Evolutionary conservation across 2,797 vertebrate genomes (phyloP), one percentile per base, ranked within the genome.

Genomic region (Hippocampus kuda): DNA sequence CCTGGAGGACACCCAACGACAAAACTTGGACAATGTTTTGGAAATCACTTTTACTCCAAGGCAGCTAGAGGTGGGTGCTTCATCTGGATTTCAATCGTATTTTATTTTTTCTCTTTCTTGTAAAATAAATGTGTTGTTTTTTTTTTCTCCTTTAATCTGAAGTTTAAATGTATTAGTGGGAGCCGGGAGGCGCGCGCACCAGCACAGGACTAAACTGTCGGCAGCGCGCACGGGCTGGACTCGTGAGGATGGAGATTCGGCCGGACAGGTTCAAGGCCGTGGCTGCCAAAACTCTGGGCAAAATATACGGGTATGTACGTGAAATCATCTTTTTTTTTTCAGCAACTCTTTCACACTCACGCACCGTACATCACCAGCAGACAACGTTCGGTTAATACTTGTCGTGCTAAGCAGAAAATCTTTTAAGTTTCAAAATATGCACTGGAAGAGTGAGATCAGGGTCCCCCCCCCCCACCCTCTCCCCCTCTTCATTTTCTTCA

Each of bases 171-270:
- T 24, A 38, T 68, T 51, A 77, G 68, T 73, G 69, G 66, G 68
- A 49, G 53, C 75, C 66, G 77, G 56, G 18, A 85, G 84, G 79
- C 65, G 61, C 11, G 64, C 11, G 18, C 44, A 65, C 41, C 26
- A 27, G 59, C 63, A 27, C n/a, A 65, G 48, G 65, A 53, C 48
- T 51, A 30, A 66, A 4, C 81, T 66, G 68, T 67, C 72, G 79
- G 81, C 83, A 82, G 86, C 73, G 87, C 81, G 79, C 84, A 77
- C 77, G 80, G 77, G 83, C 83, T 79, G 88, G 86, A 88, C 83
- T 57, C 74, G 86, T 70, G 72, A 91, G 81, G 88, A 92, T 92
- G 91, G 91, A 92, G 84, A 76, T 92, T 86, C 89, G 91, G 83
- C 84, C 89, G 79, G 91, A 92, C 51, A 89, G 90, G 79, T 88